Evolutionary conservation across 2,797 vertebrate species (phyloP).

Genomic region (Sebastes wilsoni): DNA sequence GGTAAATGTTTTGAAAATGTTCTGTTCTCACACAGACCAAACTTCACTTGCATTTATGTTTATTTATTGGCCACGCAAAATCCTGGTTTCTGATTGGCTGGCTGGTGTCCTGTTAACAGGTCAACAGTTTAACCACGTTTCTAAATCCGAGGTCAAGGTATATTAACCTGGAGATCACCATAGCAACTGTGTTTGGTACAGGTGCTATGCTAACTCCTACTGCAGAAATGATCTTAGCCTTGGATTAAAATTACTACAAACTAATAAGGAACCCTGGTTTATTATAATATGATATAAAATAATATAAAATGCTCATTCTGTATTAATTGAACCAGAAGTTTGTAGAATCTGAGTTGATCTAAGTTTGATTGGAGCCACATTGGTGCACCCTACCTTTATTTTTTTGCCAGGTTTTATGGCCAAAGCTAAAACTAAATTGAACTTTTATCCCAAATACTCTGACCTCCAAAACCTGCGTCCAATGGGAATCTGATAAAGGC

Average conservation of each 20-base stretch:
- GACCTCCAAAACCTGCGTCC: not conserved
- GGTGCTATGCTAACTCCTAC: not conserved
- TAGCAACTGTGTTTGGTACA: not conserved
- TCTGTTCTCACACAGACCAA: not conserved
- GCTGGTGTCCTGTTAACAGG: not conserved
- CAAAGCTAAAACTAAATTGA: not conserved
- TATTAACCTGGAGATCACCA: not conserved
- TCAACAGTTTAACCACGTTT: not conserved
- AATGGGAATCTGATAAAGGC: not conserved
- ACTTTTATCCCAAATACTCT: not conserved
- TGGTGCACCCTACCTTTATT: not conserved
- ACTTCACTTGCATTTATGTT: not conserved
- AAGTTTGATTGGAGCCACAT: too few relatives aligned
- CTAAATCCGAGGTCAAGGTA: not conserved
- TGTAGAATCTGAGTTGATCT: too few relatives aligned
- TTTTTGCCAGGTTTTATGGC: not conserved
- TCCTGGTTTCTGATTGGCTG: not conserved
- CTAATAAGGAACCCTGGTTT: not conserved
- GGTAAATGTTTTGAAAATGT: not conserved
- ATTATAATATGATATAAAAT: not conserved
- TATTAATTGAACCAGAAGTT: not conserved
- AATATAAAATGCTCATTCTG: not conserved
- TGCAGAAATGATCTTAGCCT: not conserved
- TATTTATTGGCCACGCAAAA: not conserved
- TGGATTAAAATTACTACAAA: not conserved